Conservation (phyloP, 2,113 vertebrate species). For the Antechinus stuartii region DNA sequence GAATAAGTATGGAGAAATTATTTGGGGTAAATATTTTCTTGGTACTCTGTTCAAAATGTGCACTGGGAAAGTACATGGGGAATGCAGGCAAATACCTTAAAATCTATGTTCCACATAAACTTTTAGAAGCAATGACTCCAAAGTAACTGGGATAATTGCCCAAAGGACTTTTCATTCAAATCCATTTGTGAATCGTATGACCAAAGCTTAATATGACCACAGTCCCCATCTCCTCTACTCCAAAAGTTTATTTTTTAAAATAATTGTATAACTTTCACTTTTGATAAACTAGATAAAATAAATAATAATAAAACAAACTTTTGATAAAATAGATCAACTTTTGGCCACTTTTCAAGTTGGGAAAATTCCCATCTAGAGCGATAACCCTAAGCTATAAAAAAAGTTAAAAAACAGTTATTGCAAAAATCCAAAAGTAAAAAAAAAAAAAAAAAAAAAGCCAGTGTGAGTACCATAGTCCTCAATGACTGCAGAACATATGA, state of each 20-base stretch:
- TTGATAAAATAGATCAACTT: neutral
- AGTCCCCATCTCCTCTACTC: slow-evolving; percentile 11
- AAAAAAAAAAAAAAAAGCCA: neutral
- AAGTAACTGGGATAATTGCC: slow-evolving; percentile 30
- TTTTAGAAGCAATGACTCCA: neutral
- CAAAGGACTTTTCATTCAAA: slow-evolving; percentile 28
- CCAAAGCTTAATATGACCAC: slow-evolving; percentile 16
- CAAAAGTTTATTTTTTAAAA: neutral
- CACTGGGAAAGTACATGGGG: neutral
- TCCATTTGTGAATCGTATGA: slow-evolving; percentile 19
- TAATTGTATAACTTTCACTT: neutral
- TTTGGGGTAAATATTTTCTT: slow-evolving; percentile 45
- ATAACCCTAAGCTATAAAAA: slow-evolving; percentile 5
- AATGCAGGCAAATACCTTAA: slow-evolving; percentile 6
- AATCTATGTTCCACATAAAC: slow-evolving; percentile 16
- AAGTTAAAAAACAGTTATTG: neutral
- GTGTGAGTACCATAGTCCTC: slow-evolving; percentile 14
- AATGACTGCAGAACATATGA: slow-evolving; percentile 57
- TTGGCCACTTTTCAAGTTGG: slow-evolving; percentile 39
- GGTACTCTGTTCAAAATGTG: slow-evolving; percentile 6
- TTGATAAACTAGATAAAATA: no score
- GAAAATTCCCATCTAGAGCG: neutral
- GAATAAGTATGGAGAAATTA: slow-evolving; percentile 35
- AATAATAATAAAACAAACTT: no score
- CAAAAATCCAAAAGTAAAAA: slow-evolving; percentile 10